A percentile compares a stretch with the other conserved stretches of the same genome.
These are phyloP conservation scores for Crotalus viridis DNA, from an alignment of 2,113 vertebrate species.

Conservation along the genomic window DNA sequence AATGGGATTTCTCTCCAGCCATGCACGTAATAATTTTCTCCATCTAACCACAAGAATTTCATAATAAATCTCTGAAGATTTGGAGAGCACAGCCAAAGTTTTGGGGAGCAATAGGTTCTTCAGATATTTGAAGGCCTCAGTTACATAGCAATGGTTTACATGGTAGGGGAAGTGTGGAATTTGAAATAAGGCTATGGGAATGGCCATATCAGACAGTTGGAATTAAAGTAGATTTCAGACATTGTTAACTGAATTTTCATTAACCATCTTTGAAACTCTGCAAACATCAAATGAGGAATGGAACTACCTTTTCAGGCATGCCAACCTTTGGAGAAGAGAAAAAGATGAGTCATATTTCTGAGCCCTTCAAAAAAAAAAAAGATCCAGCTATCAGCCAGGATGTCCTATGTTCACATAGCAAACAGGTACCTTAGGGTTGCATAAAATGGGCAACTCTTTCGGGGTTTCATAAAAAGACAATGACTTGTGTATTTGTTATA, in stretches of 20 bases:
- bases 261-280: background rate
- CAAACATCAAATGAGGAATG: background rate
- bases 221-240: background rate
- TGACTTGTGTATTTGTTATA: background rate
- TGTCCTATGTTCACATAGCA: background rate
- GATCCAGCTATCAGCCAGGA: background rate
- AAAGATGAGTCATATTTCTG: background rate
- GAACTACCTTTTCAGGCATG: background rate
- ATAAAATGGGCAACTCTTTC: background rate
- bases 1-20: background rate
- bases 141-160: background rate
- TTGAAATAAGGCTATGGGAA: background rate
- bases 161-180: background rate
- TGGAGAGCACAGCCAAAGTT: background rate
- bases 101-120: background rate
- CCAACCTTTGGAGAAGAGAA: background rate
- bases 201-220: background rate
- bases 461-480: background rate
- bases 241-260: background rate
- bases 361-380: background rate
- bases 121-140: background rate
- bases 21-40: background rate
- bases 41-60: background rate
- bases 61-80: background rate
- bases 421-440: background rate